Conservation (phyloP, 2,113 vertebrate species). For the Pipa parva region DNA sequence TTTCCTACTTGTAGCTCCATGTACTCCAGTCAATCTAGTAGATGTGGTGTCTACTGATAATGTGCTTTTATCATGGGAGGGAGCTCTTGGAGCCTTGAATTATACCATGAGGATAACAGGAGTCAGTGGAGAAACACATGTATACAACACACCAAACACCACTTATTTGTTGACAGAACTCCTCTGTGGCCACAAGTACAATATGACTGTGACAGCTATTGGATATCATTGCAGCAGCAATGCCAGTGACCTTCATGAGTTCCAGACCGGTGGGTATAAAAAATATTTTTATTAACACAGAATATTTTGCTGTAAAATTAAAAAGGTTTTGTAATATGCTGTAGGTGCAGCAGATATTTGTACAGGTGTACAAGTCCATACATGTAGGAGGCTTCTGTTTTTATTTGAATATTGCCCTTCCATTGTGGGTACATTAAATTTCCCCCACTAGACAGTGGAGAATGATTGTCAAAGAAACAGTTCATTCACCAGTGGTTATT, state of each 20-base stretch:
- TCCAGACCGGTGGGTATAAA: conserved; percentile 63
- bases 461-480: too few species aligned
- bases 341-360: too few species aligned
- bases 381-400: too few species aligned
- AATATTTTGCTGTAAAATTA: too few species aligned
- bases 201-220: conserved; percentile 48
- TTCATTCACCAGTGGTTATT: too few species aligned
- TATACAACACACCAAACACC: conserved; percentile 47
- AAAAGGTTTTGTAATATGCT: too few species aligned
- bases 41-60: neutral
- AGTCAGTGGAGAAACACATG: conserved; percentile 30
- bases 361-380: too few species aligned
- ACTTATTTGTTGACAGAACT: conserved; percentile 51
- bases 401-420: too few species aligned
- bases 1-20: conserved; percentile 51
- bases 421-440: too few species aligned
- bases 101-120: conserved; percentile 10
- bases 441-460: too few species aligned
- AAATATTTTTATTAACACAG: too few species aligned
- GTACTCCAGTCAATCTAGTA: conserved; percentile 49
- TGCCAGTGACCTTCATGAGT: conserved; percentile 30
- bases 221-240: conserved; percentile 49
- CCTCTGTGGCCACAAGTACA: conserved; percentile 61
- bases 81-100: conserved; percentile 13
- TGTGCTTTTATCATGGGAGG: conserved; percentile 7